These are phyloP conservation scores for Drosophila pseudotakahashii DNA, from an alignment of 2,888 invertebrate species.

Conservation along the genomic window DNA sequence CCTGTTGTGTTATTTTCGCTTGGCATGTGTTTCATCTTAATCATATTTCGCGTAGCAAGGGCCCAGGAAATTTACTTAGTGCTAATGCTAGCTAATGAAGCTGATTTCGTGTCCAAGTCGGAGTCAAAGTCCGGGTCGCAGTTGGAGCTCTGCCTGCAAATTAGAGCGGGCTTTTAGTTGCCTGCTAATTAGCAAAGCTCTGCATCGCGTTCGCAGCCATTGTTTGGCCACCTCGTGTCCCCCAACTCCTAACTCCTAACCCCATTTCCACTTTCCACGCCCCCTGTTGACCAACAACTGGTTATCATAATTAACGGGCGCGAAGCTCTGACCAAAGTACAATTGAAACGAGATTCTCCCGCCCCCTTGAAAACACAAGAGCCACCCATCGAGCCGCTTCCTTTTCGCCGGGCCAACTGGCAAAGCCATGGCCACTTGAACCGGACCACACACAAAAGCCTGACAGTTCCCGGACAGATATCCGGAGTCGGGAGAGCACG, in stretches of 20 bases:
- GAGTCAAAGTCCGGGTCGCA: slow-evolving; percentile 43
- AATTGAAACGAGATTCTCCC: slow-evolving; percentile 41
- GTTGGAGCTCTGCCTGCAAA: slow-evolving; percentile 57
- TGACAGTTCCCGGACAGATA: slow-evolving; percentile 56
- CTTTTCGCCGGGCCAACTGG: slow-evolving; percentile 42
- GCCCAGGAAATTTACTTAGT: slow-evolving; percentile 69
- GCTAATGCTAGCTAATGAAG: slow-evolving; percentile 75
- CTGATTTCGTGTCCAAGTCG: slow-evolving; percentile 64
- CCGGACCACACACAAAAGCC: slow-evolving; percentile 66
- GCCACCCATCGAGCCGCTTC: slow-evolving; percentile 65
- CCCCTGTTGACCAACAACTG: slow-evolving; percentile 21
- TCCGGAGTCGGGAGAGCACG: slow-evolving; percentile 10
- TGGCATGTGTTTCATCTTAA: slow-evolving; percentile 78
- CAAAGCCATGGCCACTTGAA: slow-evolving; percentile 53
- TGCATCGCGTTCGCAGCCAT: slow-evolving; percentile 34
- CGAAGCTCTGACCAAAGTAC: slow-evolving; percentile 49
- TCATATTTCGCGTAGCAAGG: slow-evolving; percentile 45
- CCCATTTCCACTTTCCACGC: slow-evolving; percentile 20
- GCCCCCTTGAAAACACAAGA: slow-evolving; percentile 25
- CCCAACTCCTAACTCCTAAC: slow-evolving; percentile 10
- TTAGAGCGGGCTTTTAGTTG: slow-evolving; percentile 68
- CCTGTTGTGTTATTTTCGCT: slow-evolving; percentile 29
- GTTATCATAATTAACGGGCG: slow-evolving; percentile 78
- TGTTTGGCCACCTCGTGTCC: slow-evolving; percentile 26
- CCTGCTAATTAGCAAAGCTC: slow-evolving; percentile 68